Conservation (phyloP, 2,113 vertebrate genomes). For the Ptilorrhoa leucosticta region DNA sequence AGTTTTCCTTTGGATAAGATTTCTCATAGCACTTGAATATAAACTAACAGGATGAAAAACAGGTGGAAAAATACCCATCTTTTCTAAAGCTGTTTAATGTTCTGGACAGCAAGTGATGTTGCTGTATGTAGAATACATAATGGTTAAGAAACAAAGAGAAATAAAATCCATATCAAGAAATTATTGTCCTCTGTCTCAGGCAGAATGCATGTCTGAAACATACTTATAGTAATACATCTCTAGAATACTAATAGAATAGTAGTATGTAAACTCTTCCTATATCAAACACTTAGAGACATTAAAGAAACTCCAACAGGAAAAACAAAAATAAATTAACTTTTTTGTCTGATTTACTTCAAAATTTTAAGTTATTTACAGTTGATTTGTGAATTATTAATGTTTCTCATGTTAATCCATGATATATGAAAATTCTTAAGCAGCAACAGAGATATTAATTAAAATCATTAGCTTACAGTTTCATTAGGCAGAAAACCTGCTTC, state of each 20-base stretch:
- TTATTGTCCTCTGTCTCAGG: background rate
- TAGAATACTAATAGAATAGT: background rate
- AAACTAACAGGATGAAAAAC: background rate
- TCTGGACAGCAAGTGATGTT: constrained; percentile 19
- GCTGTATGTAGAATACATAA: background rate
- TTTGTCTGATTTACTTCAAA: background rate
- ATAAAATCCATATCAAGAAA: background rate
- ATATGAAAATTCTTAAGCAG: background rate
- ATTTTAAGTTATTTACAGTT: background rate
- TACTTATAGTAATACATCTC: background rate
- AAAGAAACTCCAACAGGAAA: background rate
- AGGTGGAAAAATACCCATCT: rapidly evolving
- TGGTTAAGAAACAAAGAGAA: background rate
- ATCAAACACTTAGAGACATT: background rate
- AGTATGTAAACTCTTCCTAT: background rate
- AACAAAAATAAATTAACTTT: background rate
- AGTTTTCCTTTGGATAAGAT: background rate
- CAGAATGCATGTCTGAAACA: background rate
- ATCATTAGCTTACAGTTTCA: background rate
- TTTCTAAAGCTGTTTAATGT: background rate
- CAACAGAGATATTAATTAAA: background rate
- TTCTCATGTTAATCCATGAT: background rate
- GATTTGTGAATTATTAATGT: background rate
- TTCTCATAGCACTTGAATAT: background rate
- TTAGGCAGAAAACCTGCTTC: background rate